Conservation (phyloP, 2,888 invertebrate genomes). For the Acrobeloides nanus region DNA sequence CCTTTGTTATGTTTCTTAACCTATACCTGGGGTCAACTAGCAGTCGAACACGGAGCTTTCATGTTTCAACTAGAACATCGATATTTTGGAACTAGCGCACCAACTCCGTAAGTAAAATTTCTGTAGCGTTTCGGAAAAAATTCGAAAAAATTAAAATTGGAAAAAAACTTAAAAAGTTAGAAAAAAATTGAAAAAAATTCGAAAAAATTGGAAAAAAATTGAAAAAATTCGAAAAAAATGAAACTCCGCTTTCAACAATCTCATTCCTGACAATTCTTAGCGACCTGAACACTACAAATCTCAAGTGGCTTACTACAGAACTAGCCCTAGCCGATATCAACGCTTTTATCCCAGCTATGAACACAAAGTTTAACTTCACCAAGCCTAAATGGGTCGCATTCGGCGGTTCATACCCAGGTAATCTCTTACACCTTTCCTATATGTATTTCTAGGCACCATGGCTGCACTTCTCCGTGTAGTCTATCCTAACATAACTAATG, state of each 20-base stretch:
- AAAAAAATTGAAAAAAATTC: no score
- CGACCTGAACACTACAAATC: conserved; percentile 71
- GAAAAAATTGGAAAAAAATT: no score
- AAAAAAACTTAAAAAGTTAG: no score
- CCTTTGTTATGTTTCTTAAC: conserved; percentile 16
- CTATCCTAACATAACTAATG: conserved; percentile 12
- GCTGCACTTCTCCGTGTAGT: conserved; percentile 18
- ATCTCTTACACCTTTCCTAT: no score
- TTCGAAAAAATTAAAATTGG: no score
- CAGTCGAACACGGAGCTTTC: conserved; percentile 32
- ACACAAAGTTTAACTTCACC: conserved; percentile 23
- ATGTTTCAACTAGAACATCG: conserved; percentile 43
- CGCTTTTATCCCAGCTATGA: conserved; percentile 64
- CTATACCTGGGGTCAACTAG: conserved; percentile 26
- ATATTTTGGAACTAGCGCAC: no score
- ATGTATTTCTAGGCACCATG: conserved; percentile 10
- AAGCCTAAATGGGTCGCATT: conserved; percentile 47
- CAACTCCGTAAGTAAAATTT: no score
- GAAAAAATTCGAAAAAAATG: no score
- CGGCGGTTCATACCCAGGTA: conserved; percentile 31
- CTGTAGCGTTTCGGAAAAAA: no score
- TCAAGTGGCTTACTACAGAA: conserved; percentile 66
- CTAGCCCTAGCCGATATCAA: conserved; percentile 72
- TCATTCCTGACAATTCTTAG: no score
- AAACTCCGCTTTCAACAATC: no score